phyloP scores from a whole-genome alignment of 2,113 vertebrate genomes.

The Phodopus roborovskii region DNA sequence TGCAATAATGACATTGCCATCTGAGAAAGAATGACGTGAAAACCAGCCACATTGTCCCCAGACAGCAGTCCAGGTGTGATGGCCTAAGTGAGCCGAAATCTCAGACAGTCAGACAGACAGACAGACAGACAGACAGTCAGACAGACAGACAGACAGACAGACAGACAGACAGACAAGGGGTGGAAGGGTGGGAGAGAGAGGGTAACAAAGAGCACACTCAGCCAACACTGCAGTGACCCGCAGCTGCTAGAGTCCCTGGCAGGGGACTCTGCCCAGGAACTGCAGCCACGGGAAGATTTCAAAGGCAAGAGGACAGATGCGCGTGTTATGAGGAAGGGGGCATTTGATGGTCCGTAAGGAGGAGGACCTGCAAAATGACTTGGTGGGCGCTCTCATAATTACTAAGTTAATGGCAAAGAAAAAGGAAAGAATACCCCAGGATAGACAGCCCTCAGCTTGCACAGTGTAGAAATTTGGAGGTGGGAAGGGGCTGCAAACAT shows the following conservation, averaged over 20 bases:
- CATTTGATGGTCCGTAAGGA: not conserved
- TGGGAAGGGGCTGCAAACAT: not conserved
- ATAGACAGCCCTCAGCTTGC: not conserved
- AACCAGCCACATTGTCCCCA: not conserved
- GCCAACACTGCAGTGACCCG: rapidly evolving
- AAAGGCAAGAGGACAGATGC: not conserved
- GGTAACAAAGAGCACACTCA: not conserved
- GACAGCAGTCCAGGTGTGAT: not conserved
- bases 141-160: too few species aligned
- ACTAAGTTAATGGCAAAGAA: not conserved
- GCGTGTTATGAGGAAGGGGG: not conserved
- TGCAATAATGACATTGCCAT: not conserved
- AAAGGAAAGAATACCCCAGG: not conserved
- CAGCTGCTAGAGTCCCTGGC: not conserved
- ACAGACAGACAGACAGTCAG: too few species aligned
- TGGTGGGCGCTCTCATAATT: not conserved
- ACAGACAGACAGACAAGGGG: too few species aligned
- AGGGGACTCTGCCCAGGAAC: not conserved
- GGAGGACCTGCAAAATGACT: not conserved
- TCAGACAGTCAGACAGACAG: not conserved
- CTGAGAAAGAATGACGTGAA: not conserved
- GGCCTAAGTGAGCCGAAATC: not conserved
- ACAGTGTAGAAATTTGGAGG: not conserved
- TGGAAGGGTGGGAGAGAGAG: not conserved
- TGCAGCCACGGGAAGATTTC: not conserved